phyloP scores from a whole-genome alignment of 2,797 vertebrate species.

The Sparidentex hasta region DNA sequence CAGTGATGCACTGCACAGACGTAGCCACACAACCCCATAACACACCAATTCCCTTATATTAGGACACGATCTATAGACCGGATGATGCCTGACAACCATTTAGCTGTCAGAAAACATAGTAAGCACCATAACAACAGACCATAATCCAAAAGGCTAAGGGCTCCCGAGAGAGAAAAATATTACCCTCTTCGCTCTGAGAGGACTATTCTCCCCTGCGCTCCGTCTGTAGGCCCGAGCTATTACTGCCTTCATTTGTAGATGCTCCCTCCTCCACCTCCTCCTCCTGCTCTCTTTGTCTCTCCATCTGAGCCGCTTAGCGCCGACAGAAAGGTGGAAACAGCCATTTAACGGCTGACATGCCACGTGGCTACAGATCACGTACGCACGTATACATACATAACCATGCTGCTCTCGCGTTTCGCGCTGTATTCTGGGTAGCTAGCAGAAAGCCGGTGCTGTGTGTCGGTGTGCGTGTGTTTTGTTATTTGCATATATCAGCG shows the following conservation, averaged over 20 bases:
- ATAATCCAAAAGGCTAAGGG: conserved; percentile 56
- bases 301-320: conserved; percentile 46
- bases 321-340: conserved; percentile 44
- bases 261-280: conserved; percentile 7
- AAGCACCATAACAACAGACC: conserved; percentile 55
- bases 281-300: conserved; percentile 42
- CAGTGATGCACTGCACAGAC: neutral
- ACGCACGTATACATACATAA: conserved; percentile 24
- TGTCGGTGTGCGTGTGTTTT: conserved; percentile 12
- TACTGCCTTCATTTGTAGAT: conserved; percentile 40
- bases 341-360: conserved; percentile 56
- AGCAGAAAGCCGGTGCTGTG: conserved; percentile 12
- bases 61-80: conserved; percentile 31
- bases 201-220: conserved; percentile 39
- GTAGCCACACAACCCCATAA: conserved; percentile 5
- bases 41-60: conserved; percentile 32
- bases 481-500: conserved; percentile 19
- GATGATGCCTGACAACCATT: conserved; percentile 49
- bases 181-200: conserved; percentile 17
- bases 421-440: neutral
- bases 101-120: conserved; percentile 64
- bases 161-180: conserved; percentile 52
- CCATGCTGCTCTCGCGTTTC: conserved; percentile 5
- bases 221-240: conserved; percentile 50
- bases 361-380: conserved; percentile 27